These are phyloP conservation scores for Merodon equestris DNA, from an alignment of 2,888 invertebrate genomes.

Conservation along the genomic window DNA sequence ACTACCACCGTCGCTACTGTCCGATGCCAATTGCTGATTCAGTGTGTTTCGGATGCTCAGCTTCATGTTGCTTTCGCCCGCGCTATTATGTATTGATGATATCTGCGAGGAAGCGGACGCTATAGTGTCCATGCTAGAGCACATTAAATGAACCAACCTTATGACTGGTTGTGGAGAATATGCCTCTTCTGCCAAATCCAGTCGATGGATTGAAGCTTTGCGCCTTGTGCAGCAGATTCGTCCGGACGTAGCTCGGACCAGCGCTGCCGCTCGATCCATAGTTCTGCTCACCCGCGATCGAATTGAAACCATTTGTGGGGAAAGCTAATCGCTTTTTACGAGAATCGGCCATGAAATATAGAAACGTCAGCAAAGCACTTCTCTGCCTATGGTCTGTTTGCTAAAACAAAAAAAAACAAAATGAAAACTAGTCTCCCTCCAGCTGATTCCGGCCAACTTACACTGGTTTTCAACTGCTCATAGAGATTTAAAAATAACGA, in stretches of 20 bases:
- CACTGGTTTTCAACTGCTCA: constrained; percentile 73
- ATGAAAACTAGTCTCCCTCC: not conserved
- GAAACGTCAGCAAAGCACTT: constrained; percentile 81
- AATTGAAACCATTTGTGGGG: constrained; percentile 63
- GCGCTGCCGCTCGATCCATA: constrained; percentile 49
- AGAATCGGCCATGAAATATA: constrained; percentile 75
- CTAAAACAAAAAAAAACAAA: constrained; percentile 70
- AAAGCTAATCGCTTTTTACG: constrained; percentile 37
- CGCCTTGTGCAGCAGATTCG: constrained; percentile 67
- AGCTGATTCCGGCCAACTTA: constrained; percentile 61
- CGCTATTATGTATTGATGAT: constrained; percentile 13
- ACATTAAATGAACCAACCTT: constrained; percentile 41
- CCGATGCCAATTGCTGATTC: constrained; percentile 54
- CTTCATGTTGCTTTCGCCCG: constrained; percentile 33
- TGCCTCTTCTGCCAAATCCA: constrained; percentile 7
- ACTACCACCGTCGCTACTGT: constrained; percentile 67
- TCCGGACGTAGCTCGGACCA: constrained; percentile 69
- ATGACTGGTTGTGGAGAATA: constrained; percentile 10
- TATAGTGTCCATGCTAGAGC: too few relatives aligned
- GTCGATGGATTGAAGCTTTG: constrained; percentile 31
- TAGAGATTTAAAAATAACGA: constrained; percentile 73
- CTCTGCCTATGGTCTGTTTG: constrained; percentile 83
- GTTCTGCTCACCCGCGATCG: constrained; percentile 30
- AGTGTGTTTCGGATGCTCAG: constrained; percentile 42
- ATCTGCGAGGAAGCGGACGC: constrained; percentile 2